Conservation (phyloP, 2,888 invertebrate genomes). For the Drosophila monieri region DNA sequence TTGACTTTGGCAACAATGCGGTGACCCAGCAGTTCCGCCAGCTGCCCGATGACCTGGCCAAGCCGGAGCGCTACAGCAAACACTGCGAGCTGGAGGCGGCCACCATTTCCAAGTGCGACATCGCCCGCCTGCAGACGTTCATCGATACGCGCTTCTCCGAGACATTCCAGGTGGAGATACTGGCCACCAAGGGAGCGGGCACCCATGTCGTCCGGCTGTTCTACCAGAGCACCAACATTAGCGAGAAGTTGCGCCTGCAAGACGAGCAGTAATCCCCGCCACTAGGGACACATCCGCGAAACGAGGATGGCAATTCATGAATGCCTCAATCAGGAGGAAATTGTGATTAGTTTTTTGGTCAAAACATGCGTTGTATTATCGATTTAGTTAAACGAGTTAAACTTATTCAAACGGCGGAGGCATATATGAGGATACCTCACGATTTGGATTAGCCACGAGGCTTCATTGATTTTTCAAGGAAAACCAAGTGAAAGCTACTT, state of each 20-base stretch:
- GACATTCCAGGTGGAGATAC: slow-evolving; percentile 82
- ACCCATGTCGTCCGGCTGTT: slow-evolving; percentile 77
- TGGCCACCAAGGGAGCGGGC: slow-evolving; percentile 66
- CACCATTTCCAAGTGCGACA: slow-evolving; percentile 86
- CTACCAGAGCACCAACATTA: slow-evolving; percentile 81
- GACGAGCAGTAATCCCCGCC: slow-evolving; percentile 43
- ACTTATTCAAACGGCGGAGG: slow-evolving; percentile 50
- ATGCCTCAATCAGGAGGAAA: slow-evolving; percentile 29
- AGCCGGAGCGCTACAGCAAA: slow-evolving; percentile 86
- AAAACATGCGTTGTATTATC: slow-evolving; percentile 65
- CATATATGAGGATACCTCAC: slow-evolving; percentile 34
- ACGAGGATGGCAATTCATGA: slow-evolving; percentile 56
- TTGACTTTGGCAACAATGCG: slow-evolving; percentile 89
- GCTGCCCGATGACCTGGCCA: slow-evolving; percentile 86
- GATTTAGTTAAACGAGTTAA: slow-evolving; percentile 65
- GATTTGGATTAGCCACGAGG: slow-evolving; percentile 57
- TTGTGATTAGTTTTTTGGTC: slow-evolving; percentile 74
- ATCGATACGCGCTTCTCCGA: slow-evolving; percentile 87
- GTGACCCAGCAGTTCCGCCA: slow-evolving; percentile 86
- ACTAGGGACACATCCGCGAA: slow-evolving; percentile 39
- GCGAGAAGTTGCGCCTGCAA: slow-evolving; percentile 70
- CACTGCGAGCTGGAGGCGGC: slow-evolving; percentile 86
- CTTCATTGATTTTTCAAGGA: slow-evolving; percentile 75
- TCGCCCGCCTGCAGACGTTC: slow-evolving; percentile 87
- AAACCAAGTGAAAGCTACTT: slow-evolving; percentile 67